These are phyloP conservation scores for Melikaiella ostensackeni DNA, from an alignment of 2,888 invertebrate genomes.

Conservation along the genomic window DNA sequence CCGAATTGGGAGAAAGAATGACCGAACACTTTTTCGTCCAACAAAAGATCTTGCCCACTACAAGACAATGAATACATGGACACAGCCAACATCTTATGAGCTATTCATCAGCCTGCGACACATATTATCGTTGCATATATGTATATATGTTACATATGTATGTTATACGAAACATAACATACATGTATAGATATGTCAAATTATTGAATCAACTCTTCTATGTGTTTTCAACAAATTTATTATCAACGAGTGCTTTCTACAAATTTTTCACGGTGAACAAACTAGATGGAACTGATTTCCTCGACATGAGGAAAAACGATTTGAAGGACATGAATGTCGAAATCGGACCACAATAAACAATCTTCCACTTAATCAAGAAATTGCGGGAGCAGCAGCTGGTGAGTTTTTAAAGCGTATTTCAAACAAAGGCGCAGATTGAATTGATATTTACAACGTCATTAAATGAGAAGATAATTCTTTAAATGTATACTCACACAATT, in stretches of 20 bases:
- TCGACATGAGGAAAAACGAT: slow-evolving; percentile 45
- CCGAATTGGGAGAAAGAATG: not conserved
- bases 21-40: not conserved
- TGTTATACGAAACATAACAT: too few species aligned
- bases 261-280: slow-evolving; percentile 31
- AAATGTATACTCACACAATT: too few species aligned
- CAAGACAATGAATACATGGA: slow-evolving; percentile 6
- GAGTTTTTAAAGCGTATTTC: not conserved
- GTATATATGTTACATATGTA: too few species aligned
- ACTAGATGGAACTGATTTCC: slow-evolving; percentile 43
- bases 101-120: slow-evolving; percentile 44
- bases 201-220: too few species aligned
- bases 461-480: too few species aligned
- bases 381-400: not conserved
- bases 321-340: slow-evolving; percentile 45
- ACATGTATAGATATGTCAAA: not conserved
- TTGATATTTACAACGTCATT: too few species aligned
- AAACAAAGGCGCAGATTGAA: too few species aligned
- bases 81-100: slow-evolving; percentile 37
- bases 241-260: not conserved
- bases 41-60: slow-evolving; percentile 5
- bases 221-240: too few species aligned
- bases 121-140: slow-evolving; percentile 17
- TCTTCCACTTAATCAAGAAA: slow-evolving; percentile 15
- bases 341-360: slow-evolving; percentile 45